Conservation (phyloP, 2,888 invertebrate species). For the Perdita meconis region DNA sequence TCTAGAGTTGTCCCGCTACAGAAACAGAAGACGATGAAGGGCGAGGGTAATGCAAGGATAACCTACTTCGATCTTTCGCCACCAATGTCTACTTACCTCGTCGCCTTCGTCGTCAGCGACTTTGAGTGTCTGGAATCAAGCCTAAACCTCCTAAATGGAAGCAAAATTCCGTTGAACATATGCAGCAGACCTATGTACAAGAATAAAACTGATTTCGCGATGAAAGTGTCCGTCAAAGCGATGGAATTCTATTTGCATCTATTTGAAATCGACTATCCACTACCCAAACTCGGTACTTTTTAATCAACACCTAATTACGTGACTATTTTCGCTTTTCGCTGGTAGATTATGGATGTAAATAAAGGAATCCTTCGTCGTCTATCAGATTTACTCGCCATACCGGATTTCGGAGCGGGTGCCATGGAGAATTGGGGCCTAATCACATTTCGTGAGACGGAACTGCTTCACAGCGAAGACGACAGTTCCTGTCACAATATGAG, state of each 20-base stretch:
- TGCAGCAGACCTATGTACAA: slow-evolving; percentile 44
- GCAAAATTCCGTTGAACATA: slow-evolving; percentile 33
- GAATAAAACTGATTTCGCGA: slow-evolving; percentile 34
- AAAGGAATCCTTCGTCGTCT: neutral
- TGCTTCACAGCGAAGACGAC: slow-evolving; percentile 82
- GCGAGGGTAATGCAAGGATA: slow-evolving; percentile 24
- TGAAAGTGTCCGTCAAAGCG: slow-evolving; percentile 16
- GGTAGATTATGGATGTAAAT: neutral
- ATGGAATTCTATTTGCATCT: slow-evolving; percentile 43
- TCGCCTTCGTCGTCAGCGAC: slow-evolving; percentile 70
- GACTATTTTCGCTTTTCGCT: no score
- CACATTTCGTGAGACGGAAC: slow-evolving; percentile 56
- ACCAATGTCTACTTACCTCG: slow-evolving; percentile 71
- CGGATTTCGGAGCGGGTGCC: slow-evolving; percentile 54
- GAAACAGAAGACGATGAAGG: slow-evolving; percentile 14
- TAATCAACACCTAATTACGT: neutral
- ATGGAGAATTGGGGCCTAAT: slow-evolving; percentile 61
- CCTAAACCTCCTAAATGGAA: slow-evolving; percentile 58
- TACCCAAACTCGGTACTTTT: slow-evolving; percentile 48
- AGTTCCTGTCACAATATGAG: slow-evolving; percentile 86
- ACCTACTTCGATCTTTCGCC: slow-evolving; percentile 56
- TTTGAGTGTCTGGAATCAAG: slow-evolving; percentile 61
- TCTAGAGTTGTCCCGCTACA: neutral
- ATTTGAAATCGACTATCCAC: slow-evolving; percentile 43
- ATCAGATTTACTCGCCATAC: slow-evolving; percentile 47